These are phyloP conservation scores for Campylomormyrus numenius DNA, from an alignment of 2,113 vertebrate species.

Conservation along the genomic window DNA sequence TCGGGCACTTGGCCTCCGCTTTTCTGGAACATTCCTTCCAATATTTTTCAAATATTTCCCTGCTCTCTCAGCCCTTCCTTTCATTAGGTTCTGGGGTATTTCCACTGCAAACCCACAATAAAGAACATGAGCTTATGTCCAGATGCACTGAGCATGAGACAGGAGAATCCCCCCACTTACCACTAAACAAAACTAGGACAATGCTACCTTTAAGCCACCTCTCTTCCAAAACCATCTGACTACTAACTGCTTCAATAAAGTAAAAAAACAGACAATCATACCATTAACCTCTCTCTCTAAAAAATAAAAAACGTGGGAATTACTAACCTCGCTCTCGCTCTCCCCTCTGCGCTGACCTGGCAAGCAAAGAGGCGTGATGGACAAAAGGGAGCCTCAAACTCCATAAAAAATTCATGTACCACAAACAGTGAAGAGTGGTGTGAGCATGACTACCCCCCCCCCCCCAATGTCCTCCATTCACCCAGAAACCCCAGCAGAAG, in stretches of 20 bases:
- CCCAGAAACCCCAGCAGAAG: neutral
- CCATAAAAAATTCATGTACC: conserved; percentile 58
- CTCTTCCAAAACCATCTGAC: neutral
- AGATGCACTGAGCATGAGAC: neutral
- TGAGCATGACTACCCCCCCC: neutral
- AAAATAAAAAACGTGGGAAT: neutral
- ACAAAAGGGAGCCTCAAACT: conserved; percentile 58
- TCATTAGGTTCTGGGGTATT: neutral
- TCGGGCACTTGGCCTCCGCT: neutral
- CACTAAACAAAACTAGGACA: neutral
- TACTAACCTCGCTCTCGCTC: neutral
- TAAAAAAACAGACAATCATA: neutral
- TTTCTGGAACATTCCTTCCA: neutral
- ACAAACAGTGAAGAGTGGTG: neutral
- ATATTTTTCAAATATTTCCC: neutral
- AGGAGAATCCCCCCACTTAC: neutral
- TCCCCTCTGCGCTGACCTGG: neutral
- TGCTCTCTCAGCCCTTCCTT: conserved; percentile 11
- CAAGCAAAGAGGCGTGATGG: conserved; percentile 20
- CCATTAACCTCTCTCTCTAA: neutral
- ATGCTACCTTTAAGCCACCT: neutral
- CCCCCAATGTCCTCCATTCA: conserved; percentile 14
- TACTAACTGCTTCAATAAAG: neutral
- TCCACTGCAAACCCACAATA: neutral
- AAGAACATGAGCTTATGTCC: neutral